Percentiles rank a stretch among this genome's conserved stretches.
These are phyloP conservation scores for Thumatha senex DNA, from an alignment of 2,888 invertebrate genomes.

Conservation along the genomic window DNA sequence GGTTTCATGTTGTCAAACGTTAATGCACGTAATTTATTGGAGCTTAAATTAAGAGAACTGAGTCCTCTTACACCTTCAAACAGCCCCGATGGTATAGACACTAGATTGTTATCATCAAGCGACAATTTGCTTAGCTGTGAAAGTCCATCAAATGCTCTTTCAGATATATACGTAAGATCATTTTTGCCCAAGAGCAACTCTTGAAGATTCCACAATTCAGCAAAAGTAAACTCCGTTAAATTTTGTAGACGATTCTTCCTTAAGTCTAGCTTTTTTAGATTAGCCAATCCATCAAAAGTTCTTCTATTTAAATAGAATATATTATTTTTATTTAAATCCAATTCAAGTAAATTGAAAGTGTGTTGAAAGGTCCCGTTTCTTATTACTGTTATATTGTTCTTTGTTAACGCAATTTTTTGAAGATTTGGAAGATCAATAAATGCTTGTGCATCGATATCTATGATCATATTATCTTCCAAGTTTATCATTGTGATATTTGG, in stretches of 20 bases:
- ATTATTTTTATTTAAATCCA: constrained; percentile 92
- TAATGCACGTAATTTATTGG: constrained; percentile 90
- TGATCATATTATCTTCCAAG: constrained; percentile 90
- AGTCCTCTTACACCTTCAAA: constrained; percentile 89
- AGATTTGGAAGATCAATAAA: constrained; percentile 89
- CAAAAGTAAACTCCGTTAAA: constrained; percentile 91
- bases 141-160: constrained; percentile 90
- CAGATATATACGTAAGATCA: constrained; percentile 88
- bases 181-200: constrained; percentile 88
- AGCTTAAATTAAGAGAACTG: constrained; percentile 89
- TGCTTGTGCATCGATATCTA: constrained; percentile 88
- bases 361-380: constrained; percentile 93
- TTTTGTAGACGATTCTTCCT: constrained; percentile 89
- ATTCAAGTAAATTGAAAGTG: constrained; percentile 88
- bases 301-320: constrained; percentile 89
- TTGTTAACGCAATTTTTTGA: constrained; percentile 90
- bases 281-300: constrained; percentile 90
- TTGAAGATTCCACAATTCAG: constrained; percentile 89
- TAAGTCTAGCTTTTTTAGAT: constrained; percentile 88
- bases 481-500: constrained; percentile 87
- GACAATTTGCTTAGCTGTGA: constrained; percentile 88
- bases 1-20: constrained; percentile 90
- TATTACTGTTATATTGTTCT: constrained; percentile 92
- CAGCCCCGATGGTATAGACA: constrained; percentile 87
- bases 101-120: constrained; percentile 90